Base-by-base conservation (phyloP, 2,888 invertebrate genomes). In the Nomada hirtipes region DNA sequence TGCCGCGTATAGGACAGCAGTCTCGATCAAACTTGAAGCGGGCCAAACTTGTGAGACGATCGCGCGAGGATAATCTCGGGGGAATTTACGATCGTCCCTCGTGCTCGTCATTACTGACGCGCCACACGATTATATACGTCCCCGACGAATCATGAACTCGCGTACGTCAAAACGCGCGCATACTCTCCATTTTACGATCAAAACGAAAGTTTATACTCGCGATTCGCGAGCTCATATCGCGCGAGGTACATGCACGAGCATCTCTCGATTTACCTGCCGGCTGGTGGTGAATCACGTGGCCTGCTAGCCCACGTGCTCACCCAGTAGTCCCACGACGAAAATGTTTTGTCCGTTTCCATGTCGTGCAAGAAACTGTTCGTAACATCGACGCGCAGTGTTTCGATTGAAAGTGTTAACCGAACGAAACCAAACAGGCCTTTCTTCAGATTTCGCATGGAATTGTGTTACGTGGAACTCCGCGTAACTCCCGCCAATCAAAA, bases 231-330 rank as follows among this genome's bases (percentile, higher is more conserved):
- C 79, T 82, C 73, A 61, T 68, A 78, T 60, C 74, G 53, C 52
- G 55, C 44, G 76, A 70, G 36, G 47, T 15, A 47, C 15, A 47
- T 3, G 47, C 47, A 63, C 53, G 74, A 61, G 70, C 73, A 70
- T 86, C 79, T 86, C 79, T 42, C 64, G 74, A 86, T 79, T 71
- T 74, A 44, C 73, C 68, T 55, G 61, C 29, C 73, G 76, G 26
- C 42, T 55, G 88, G 78, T 52, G 88, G 78, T 89, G 89, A 89
- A 88, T 89, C 89, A 87, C 86, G 72, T 80, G 87, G 82, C 74
- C 81, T 71, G 80, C 80, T 87, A 86, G 75, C 84, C 86, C 83
- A 87, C 86, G 86, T 89, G 83, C 69, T 83, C 36, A 7, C 15
- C 44, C 47, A 15, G 47, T 47, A 15, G 42, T 18, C 44, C 20